Base-by-base conservation (phyloP, 2,797 vertebrate genomes). In the Odontamblyopus lacepedii region DNA sequence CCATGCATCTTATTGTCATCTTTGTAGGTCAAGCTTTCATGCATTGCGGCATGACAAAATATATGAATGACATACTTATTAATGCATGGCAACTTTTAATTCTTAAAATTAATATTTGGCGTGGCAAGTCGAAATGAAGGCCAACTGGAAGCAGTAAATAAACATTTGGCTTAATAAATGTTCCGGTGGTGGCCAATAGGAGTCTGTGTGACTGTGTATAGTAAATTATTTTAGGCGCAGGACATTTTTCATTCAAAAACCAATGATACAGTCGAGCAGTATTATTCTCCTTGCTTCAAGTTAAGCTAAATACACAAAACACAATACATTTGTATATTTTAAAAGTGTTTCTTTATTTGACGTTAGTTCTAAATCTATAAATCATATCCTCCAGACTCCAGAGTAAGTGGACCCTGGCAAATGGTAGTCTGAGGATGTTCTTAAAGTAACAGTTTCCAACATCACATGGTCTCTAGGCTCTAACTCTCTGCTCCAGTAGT, bases 21-120 rank as follows among this genome's bases (percentile, higher is more conserved):
- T 83, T 82, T 83, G 81, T 88, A 94, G 93, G 89, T 86, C 79
- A 94, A 94, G 94, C 93, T 61, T 55, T 92, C 94, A 93, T 95
- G 94, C 94, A 92, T 82, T 78, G 89, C 85, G 63, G 81, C 71
- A 92, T 92, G 89, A 15, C 74, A 81, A 81, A 78, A 74, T 69
- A 79, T 81, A 74, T 77, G 79, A 71, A 88, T 84, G 82, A 41
- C 64, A 76, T 83, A 79, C 75, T 78, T 41, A 84, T 65, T 67
- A 70, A 79, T 72, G 76, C 81, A 92, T 93, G 92, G 91, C 91
- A 78, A 67, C 70, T 80, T 38, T 57, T 72, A 81, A 71, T 80
- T 32, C 76, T 69, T 35, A 74, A 69, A 6, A 72, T 13, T 41
- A 68, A 71, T 78, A 83, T 82, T 65, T 83, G 65, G 48, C 9